Percentiles rank a stretch among this genome's conserved stretches.
Conservation (phyloP, 30 jellyfish, hydroid and myxozoan species). For the Morbakka virulenta region DNA sequence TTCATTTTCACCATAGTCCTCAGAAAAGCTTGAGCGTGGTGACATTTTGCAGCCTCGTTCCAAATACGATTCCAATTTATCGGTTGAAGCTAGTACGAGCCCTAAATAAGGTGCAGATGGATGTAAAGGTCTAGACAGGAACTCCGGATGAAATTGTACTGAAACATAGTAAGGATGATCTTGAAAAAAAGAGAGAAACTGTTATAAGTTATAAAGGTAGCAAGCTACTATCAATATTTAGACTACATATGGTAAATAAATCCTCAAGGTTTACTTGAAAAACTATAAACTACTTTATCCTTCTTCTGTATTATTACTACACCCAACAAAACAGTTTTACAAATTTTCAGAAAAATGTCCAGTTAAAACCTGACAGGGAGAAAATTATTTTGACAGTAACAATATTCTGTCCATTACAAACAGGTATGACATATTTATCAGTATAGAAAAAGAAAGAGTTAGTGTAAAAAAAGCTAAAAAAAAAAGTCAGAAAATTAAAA, state of each 20-base stretch:
- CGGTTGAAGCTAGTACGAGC: slow-evolving; percentile 82
- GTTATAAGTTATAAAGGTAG: neutral
- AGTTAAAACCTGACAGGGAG: no score
- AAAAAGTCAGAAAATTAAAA: neutral
- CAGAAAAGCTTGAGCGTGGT: slow-evolving; percentile 74
- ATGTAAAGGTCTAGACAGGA: slow-evolving; percentile 90
- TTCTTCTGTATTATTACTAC: no score
- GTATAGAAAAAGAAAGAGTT: neutral
- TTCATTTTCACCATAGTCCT: slow-evolving; percentile 37
- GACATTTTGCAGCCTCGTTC: slow-evolving; percentile 89
- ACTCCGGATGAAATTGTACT: slow-evolving; percentile 97
- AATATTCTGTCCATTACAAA: neutral
- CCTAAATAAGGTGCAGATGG: slow-evolving; percentile 99
- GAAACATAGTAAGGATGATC: slow-evolving; percentile 97
- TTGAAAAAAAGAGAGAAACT: neutral
- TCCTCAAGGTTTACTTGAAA: no score
- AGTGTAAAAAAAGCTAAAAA: no score
- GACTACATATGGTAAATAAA: neutral
- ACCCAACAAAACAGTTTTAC: no score
- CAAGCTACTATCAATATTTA: neutral
- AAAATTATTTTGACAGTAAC: no score
- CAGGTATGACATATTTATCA: neutral
- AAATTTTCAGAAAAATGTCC: no score
- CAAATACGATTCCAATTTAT: slow-evolving; percentile 51
- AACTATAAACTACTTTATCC: no score